These are phyloP conservation scores for Bos javanicus DNA, from an alignment of 2,113 vertebrate species.

Conservation along the genomic window DNA sequence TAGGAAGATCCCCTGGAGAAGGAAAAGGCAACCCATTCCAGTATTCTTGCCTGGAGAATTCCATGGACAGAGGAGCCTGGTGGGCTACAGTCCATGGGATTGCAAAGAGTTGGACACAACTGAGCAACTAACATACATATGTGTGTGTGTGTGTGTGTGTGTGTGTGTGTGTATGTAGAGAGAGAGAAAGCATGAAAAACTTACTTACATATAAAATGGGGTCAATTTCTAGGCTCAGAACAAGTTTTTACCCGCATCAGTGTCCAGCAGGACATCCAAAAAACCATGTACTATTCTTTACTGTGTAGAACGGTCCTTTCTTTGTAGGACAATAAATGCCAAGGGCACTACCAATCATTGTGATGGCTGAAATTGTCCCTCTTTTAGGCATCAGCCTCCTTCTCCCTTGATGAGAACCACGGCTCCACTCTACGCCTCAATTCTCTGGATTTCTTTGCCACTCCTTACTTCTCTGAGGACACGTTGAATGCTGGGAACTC, in stretches of 20 bases:
- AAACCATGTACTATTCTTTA: neutral
- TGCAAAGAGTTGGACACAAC: neutral
- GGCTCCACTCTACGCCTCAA: neutral
- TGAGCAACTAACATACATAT: neutral
- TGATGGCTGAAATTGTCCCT: neutral
- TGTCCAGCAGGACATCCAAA: neutral
- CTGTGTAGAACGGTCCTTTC: neutral
- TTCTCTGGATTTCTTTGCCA: neutral
- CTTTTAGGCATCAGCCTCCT: neutral
- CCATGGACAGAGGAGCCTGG: neutral
- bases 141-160: rapidly evolving
- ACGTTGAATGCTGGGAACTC: neutral
- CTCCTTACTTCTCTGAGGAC: neutral
- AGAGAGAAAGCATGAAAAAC: neutral
- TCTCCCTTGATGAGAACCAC: neutral
- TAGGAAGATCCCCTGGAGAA: neutral
- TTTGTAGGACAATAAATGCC: neutral
- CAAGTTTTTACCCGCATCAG: neutral
- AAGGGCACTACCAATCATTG: neutral
- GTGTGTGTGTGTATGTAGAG: too few species aligned
- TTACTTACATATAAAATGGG: neutral
- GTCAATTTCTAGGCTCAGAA: neutral
- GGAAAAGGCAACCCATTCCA: neutral
- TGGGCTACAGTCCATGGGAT: neutral
- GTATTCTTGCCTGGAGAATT: neutral